These are phyloP conservation scores for Tinea pellionella DNA, from an alignment of 2,888 invertebrate genomes.

Conservation along the genomic window DNA sequence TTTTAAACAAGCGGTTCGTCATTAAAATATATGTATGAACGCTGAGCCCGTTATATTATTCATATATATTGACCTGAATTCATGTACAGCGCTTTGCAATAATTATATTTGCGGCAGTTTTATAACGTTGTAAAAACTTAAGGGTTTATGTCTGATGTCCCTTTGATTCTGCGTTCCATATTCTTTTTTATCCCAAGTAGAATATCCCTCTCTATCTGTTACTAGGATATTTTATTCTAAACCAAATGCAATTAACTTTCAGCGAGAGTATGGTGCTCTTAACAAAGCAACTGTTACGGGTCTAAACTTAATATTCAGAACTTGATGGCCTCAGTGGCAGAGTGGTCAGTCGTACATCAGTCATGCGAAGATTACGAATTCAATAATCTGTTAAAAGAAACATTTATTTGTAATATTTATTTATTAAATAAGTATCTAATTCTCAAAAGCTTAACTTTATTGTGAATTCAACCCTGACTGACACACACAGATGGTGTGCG, in stretches of 20 bases:
- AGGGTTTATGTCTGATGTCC: not conserved
- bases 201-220: no score
- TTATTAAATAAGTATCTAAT: not conserved
- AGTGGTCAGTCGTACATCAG: no score
- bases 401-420: no score
- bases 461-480: not conserved
- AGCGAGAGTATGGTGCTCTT: no score
- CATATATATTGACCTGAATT: constrained; percentile 4
- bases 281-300: no score
- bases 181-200: not conserved
- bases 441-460: not conserved
- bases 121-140: not conserved
- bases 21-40: not conserved
- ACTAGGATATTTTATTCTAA: no score
- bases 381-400: no score
- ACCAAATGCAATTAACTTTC: no score
- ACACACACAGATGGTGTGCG: not conserved
- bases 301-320: no score
- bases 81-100: not conserved
- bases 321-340: no score
- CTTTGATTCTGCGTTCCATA: no score
- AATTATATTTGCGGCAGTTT: constrained; percentile 3
- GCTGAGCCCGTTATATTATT: not conserved
- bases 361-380: no score
- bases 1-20: not conserved